These are phyloP conservation scores for Anas platyrhynchos DNA, from an alignment of 2,113 vertebrate species.

Conservation along the genomic window DNA sequence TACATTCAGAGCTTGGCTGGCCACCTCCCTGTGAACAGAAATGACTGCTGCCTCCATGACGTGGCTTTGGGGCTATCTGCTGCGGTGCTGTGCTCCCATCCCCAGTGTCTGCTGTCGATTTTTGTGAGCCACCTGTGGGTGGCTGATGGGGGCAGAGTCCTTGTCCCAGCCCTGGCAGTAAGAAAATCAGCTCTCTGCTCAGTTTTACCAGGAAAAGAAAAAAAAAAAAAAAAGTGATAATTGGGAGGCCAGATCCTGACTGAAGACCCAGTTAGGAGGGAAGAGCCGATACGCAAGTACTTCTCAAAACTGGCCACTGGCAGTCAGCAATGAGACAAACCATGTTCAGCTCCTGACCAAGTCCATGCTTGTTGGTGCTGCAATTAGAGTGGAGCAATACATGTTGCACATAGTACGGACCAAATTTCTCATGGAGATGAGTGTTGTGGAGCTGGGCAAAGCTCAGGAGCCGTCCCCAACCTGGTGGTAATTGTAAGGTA, in stretches of 20 bases:
- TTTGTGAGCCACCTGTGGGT: background rate
- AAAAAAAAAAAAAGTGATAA: background rate
- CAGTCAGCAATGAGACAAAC: background rate
- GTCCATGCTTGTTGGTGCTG: conserved; percentile 11
- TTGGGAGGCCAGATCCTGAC: background rate
- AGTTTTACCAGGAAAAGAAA: background rate
- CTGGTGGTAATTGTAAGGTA: background rate
- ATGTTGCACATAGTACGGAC: background rate
- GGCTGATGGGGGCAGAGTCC: background rate
- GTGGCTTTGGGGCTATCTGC: background rate
- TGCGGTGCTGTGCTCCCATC: background rate
- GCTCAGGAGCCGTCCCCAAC: background rate
- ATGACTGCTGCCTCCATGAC: background rate
- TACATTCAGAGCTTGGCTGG: background rate
- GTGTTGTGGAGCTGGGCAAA: background rate
- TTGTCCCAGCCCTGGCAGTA: background rate
- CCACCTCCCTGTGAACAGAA: background rate
- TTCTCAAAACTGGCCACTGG: background rate
- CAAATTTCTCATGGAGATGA: conserved; percentile 1
- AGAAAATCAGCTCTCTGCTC: background rate
- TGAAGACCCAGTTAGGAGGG: background rate
- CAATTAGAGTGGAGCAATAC: conserved; percentile 32
- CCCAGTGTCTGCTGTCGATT: background rate
- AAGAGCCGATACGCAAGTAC: background rate
- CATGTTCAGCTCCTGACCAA: background rate